Conservation (phyloP, 2,113 vertebrate genomes). For the Eubucco bourcierii region DNA sequence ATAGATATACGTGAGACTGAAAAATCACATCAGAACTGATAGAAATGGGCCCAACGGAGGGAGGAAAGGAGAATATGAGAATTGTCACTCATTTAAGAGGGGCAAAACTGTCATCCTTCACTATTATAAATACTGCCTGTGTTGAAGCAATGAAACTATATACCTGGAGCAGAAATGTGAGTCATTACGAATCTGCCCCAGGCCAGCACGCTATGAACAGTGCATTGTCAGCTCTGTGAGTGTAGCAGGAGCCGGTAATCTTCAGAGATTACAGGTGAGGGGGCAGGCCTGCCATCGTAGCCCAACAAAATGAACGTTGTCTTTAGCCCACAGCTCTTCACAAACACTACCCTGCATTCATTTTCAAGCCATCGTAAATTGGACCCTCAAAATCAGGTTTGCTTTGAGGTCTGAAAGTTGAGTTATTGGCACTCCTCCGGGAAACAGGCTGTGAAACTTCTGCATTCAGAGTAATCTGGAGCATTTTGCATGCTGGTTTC, state of each 20-base stretch:
- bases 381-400: slow-evolving; percentile 16
- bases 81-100: not conserved
- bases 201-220: not conserved
- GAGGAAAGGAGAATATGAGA: not conserved
- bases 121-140: slow-evolving; percentile 11
- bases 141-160: slow-evolving; percentile 10
- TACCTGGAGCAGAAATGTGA: not conserved
- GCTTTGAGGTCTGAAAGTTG: slow-evolving; percentile 64
- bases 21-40: slow-evolving; percentile 1
- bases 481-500: slow-evolving; percentile 51
- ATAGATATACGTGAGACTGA: not conserved
- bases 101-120: not conserved
- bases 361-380: not conserved
- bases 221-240: not conserved
- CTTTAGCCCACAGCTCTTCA: slow-evolving; percentile 40
- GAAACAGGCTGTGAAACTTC: slow-evolving; percentile 14
- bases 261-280: slow-evolving; percentile 25
- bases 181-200: not conserved
- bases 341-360: slow-evolving; percentile 42
- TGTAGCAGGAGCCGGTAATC: slow-evolving; percentile 20
- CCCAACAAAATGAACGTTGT: not conserved
- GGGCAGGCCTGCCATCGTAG: not conserved
- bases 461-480: not conserved
- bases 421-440: slow-evolving; percentile 62
- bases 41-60: not conserved